Evolutionary conservation across 2,113 vertebrate species (phyloP).

Genomic region (Bettongia penicillata): DNA sequence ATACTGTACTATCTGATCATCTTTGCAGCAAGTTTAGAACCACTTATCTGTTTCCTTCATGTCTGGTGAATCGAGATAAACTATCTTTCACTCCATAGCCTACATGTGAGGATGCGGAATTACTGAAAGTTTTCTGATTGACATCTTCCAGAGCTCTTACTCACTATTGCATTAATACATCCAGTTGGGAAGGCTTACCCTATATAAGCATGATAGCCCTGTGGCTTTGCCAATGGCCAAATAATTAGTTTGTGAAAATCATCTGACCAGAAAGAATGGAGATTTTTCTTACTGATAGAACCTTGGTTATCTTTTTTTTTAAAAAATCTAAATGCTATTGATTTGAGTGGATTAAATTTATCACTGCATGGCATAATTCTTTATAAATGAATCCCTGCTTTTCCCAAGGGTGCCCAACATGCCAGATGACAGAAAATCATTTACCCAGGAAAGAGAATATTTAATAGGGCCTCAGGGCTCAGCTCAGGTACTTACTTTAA

Average conservation of each 20-base stretch:
- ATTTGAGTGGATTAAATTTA: slow-evolving; percentile 85
- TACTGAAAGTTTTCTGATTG: slow-evolving; percentile 52
- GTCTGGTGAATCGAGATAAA: slow-evolving; percentile 70
- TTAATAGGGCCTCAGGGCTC: slow-evolving; percentile 81
- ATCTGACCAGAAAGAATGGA: slow-evolving; percentile 57
- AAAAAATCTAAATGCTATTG: slow-evolving; percentile 84
- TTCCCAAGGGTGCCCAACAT: slow-evolving; percentile 77
- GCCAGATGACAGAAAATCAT: slow-evolving; percentile 86
- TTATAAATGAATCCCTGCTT: slow-evolving; percentile 82
- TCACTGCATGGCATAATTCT: slow-evolving; percentile 81
- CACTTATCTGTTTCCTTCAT: slow-evolving; percentile 51
- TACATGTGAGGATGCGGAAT: slow-evolving; percentile 29
- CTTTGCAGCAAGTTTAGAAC: slow-evolving; percentile 29
- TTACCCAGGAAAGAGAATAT: slow-evolving; percentile 81
- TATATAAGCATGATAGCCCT: slow-evolving; percentile 22
- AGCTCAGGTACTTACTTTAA: slow-evolving; percentile 80
- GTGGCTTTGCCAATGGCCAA: slow-evolving; percentile 51
- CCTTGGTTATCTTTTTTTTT: slow-evolving; percentile 72
- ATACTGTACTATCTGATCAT: slow-evolving; percentile 55
- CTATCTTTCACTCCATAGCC: slow-evolving; percentile 38
- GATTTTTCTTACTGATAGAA: slow-evolving; percentile 71
- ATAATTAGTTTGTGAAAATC: slow-evolving; percentile 77
- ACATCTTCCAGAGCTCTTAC: slow-evolving; percentile 44
- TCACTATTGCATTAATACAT: background rate
- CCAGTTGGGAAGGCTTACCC: slow-evolving; percentile 6